These are phyloP conservation scores for Operophtera brumata DNA, from an alignment of 2,888 invertebrate species.

Conservation along the genomic window DNA sequence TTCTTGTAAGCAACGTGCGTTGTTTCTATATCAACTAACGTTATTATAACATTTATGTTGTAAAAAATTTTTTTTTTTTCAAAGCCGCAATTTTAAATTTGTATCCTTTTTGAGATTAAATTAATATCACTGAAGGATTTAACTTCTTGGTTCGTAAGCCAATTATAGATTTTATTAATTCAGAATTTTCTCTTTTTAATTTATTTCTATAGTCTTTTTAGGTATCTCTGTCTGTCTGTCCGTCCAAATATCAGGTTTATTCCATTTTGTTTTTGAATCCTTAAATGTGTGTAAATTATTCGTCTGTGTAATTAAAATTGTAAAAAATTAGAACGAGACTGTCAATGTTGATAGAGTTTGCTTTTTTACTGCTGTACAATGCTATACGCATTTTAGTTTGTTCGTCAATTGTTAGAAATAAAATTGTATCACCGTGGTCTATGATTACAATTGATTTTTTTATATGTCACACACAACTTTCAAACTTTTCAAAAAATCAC, in stretches of 20 bases:
- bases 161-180: neutral
- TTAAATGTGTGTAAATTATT: slow-evolving; percentile 54
- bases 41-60: no score
- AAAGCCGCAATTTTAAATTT: no score
- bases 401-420: slow-evolving; percentile 63
- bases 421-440: slow-evolving; percentile 40
- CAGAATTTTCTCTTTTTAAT: slow-evolving; percentile 1
- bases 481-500: slow-evolving; percentile 1
- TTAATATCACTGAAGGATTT: no score
- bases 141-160: neutral
- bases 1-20: no score
- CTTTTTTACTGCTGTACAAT: slow-evolving; percentile 66
- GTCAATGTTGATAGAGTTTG: slow-evolving; percentile 61
- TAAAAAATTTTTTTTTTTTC: no score
- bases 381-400: slow-evolving; percentile 57
- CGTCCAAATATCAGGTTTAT: slow-evolving; percentile 67
- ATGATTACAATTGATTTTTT: slow-evolving; percentile 25
- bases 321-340: slow-evolving; percentile 70
- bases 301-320: slow-evolving; percentile 61
- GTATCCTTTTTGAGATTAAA: no score
- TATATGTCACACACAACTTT: slow-evolving; percentile 12
- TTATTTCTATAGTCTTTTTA: slow-evolving; percentile 46
- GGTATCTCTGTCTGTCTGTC: slow-evolving; percentile 72
- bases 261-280: slow-evolving; percentile 36
- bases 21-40: no score